These are phyloP conservation scores for Apis florea DNA, from an alignment of 1,140 invertebrate genomes.

Conservation along the genomic window DNA sequence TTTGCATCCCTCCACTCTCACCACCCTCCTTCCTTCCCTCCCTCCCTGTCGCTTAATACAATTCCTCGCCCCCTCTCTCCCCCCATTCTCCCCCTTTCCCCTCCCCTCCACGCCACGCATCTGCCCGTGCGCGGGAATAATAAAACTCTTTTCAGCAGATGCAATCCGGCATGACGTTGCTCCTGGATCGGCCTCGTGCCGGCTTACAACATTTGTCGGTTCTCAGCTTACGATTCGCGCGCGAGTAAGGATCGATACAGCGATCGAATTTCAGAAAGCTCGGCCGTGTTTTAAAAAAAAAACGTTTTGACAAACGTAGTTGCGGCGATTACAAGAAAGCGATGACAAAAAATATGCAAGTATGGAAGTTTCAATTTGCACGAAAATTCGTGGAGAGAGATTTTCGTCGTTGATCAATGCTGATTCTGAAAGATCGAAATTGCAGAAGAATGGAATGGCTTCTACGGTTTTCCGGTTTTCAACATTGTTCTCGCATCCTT, in stretches of 20 bases:
- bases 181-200: slow-evolving; percentile 68
- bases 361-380: too few species aligned
- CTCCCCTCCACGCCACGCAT: slow-evolving; percentile 23
- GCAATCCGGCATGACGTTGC: slow-evolving; percentile 74
- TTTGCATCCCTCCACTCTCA: slow-evolving; percentile 14
- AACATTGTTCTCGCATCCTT: too few species aligned
- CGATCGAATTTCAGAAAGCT: too few species aligned
- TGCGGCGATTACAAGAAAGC: too few species aligned
- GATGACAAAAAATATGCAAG: too few species aligned
- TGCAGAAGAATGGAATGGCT: too few species aligned
- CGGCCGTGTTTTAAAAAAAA: too few species aligned
- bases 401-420: too few species aligned
- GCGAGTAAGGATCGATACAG: background rate
- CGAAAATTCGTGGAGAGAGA: too few species aligned
- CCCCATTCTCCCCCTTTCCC: slow-evolving; percentile 15
- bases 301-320: too few species aligned
- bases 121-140: slow-evolving; percentile 60
- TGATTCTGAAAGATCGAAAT: too few species aligned
- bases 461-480: too few species aligned
- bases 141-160: slow-evolving; percentile 74
- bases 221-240: slow-evolving; percentile 75
- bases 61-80: background rate
- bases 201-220: slow-evolving; percentile 74
- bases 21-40: background rate
- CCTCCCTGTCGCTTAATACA: background rate